Base-by-base conservation (phyloP, 2,888 invertebrate species). In the Stratiomys singularior region DNA sequence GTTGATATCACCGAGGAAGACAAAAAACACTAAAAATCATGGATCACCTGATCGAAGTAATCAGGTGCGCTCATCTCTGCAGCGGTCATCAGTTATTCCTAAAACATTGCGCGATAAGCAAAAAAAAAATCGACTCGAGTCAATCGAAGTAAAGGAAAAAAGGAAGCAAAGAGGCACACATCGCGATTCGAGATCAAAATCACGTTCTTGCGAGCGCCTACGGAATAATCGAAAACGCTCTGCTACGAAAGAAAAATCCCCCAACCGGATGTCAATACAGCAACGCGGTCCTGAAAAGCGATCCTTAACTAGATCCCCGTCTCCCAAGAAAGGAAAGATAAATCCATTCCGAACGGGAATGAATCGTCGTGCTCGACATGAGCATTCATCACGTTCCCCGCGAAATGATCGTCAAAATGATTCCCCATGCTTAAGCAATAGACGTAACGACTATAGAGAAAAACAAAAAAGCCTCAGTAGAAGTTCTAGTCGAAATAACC, bases 351-450 rank as follows among this genome's bases (percentile, higher is more conserved):
- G 66, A 52, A 23, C 37, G 11, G 67, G 64, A 18, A 7, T 27
- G 2, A 66, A 56, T 21, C 9, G 18, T 11, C 69, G 44, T 46
- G 9, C 9, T 3, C 37, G 9, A 37, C 3, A 3, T 37, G 37
- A 37, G 3, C 30, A 23, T 7, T 60, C 37, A 44, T 82, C 88
- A 83, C 79, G 86, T 81, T 79, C 88, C 83, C 79, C 87, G 82
- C 81, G 87, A 83, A 82, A 82, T 28, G 44, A 85, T 76, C 77
- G 76, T 77, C 64, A 25, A 78, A 79, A 44, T 77, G 64, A 44
- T 23, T 60, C 74, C 1, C 60, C 58, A 9, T 27, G 27, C 13
- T 15, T 52, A 7, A n/a, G 74, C 58, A 30, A 28, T 7, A 60
- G 37, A 44, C 74, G 44, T 11, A 44, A 15, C 56, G 15, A 23